These are phyloP conservation scores for Fistularia commersonii DNA, from an alignment of 2,797 vertebrate species.

Conservation along the genomic window DNA sequence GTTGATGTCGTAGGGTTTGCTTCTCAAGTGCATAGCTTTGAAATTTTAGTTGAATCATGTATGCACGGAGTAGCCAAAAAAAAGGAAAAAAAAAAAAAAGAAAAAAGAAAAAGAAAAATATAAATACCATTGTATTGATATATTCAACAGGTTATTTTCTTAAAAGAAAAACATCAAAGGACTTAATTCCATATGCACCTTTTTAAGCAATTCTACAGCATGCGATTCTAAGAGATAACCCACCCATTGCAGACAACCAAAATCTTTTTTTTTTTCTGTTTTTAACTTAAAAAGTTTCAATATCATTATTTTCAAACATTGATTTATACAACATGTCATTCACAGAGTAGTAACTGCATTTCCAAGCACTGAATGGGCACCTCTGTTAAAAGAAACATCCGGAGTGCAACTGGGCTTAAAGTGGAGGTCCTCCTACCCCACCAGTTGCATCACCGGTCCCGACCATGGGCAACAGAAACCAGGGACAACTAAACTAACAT, in stretches of 20 bases:
- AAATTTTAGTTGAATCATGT: constrained; percentile 79
- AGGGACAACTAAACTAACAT: constrained; percentile 42
- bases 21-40: constrained; percentile 85
- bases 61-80: constrained; percentile 88
- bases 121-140: constrained; percentile 89
- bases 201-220: constrained; percentile 99
- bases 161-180: constrained; percentile 93
- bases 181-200: constrained; percentile 96
- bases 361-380: constrained; percentile 82
- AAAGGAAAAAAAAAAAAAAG: constrained; percentile 42
- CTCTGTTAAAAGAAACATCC: constrained; percentile 72
- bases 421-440: constrained; percentile 61
- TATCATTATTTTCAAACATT: constrained; percentile 99
- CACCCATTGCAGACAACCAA: constrained; percentile 96
- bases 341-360: constrained; percentile 94
- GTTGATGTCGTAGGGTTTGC: constrained; percentile 67
- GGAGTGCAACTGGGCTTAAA: constrained; percentile 58
- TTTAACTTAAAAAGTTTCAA: constrained; percentile 99
- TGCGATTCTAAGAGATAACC: constrained; percentile 99
- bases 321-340: constrained; percentile 99
- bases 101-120: constrained; percentile 60
- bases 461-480: constrained; percentile 65
- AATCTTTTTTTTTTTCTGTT: constrained; percentile 74
- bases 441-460: constrained; percentile 59
- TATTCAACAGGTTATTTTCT: constrained; percentile 93